These are phyloP conservation scores for Ditylenchus dipsaci DNA, from an alignment of 1,140 invertebrate species.

Conservation along the genomic window DNA sequence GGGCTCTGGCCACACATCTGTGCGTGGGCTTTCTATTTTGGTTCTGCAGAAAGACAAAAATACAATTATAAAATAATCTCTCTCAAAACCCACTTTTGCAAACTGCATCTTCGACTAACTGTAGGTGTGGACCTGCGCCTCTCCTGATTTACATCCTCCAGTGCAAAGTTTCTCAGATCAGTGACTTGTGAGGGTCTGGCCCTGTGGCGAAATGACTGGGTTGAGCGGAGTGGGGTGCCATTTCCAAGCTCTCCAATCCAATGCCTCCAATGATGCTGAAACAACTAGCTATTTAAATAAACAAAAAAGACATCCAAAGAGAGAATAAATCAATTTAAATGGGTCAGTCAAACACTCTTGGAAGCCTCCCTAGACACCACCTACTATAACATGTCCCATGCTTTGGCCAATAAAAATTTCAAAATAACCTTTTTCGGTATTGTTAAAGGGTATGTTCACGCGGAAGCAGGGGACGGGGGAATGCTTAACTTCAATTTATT, in stretches of 20 bases:
- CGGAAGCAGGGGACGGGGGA: too few relatives aligned
- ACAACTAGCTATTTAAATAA: too few relatives aligned
- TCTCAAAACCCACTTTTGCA: slow-evolving; percentile 27
- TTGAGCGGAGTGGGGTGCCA: slow-evolving; percentile 22
- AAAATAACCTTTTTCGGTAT: too few relatives aligned
- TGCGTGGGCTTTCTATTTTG: slow-evolving; percentile 19
- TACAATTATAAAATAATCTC: slow-evolving; percentile 13
- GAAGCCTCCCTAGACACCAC: too few relatives aligned
- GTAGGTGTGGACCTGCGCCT: slow-evolving; percentile 38
- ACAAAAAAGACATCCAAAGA: too few relatives aligned
- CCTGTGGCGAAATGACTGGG: slow-evolving; percentile 44
- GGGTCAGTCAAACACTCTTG: too few relatives aligned
- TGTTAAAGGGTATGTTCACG: too few relatives aligned
- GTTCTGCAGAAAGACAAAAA: slow-evolving; percentile 6
- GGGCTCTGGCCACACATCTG: slow-evolving; percentile 49
- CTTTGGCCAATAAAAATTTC: too few relatives aligned
- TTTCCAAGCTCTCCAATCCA: slow-evolving; percentile 13
- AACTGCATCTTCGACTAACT: slow-evolving; percentile 21
- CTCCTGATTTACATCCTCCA: slow-evolving; percentile 12
- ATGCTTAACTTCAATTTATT: too few relatives aligned
- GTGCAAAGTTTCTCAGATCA: background rate
- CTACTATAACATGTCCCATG: too few relatives aligned
- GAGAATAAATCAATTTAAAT: too few relatives aligned
- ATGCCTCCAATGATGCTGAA: slow-evolving; percentile 1
- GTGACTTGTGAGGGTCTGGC: slow-evolving; percentile 22